Evolutionary conservation across 2,797 vertebrate genomes (phyloP).

Genomic region (Tinamus major): DNA sequence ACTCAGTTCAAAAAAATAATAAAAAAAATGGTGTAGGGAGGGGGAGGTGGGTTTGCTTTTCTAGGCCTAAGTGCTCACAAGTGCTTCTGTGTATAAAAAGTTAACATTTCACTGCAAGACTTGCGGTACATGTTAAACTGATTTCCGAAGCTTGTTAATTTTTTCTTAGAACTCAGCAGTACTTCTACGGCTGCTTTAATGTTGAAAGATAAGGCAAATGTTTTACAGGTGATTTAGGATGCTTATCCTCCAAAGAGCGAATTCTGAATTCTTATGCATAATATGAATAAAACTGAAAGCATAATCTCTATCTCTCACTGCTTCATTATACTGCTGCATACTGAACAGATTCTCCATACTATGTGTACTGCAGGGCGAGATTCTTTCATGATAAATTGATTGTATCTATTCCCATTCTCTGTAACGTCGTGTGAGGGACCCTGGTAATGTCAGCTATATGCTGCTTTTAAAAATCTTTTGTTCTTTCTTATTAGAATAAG

Average conservation of each 20-base stretch:
- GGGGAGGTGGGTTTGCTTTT: constrained; percentile 50
- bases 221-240: constrained; percentile 70
- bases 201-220: constrained; percentile 64
- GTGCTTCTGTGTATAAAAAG: constrained; percentile 68
- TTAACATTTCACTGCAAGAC: constrained; percentile 71
- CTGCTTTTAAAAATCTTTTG: constrained; percentile 68
- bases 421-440: constrained; percentile 18
- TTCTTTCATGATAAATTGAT: constrained; percentile 66
- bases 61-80: constrained; percentile 67
- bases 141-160: constrained; percentile 71
- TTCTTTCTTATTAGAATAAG: constrained; percentile 65
- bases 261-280: constrained; percentile 71
- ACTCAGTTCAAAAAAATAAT: constrained; percentile 62
- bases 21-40: constrained; percentile 57
- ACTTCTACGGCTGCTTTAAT: constrained; percentile 57
- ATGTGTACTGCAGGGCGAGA: not conserved
- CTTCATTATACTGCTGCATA: constrained; percentile 58
- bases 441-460: constrained; percentile 59
- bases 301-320: constrained; percentile 47
- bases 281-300: constrained; percentile 71
- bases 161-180: constrained; percentile 59
- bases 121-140: constrained; percentile 52
- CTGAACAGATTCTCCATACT: constrained; percentile 25
- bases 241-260: constrained; percentile 55
- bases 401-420: constrained; percentile 46